phyloP scores from a whole-genome alignment of 1,140 invertebrate genomes.

The Zophobas morio region DNA sequence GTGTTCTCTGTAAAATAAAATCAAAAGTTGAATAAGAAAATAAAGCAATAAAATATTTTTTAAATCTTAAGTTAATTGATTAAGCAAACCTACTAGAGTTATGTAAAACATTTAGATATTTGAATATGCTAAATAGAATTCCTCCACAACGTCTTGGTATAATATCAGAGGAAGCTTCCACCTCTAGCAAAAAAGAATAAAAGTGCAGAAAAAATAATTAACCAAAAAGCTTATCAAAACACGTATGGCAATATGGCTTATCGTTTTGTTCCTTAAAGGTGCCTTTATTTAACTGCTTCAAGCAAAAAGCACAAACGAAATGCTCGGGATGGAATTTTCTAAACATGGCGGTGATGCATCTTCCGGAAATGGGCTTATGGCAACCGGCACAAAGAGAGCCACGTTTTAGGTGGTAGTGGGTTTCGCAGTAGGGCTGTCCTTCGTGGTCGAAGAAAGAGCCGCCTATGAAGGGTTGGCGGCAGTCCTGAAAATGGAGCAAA shows the following conservation, averaged over 20 bases:
- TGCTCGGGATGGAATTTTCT: conserved; percentile 99
- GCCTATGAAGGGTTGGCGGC: conserved; percentile 91
- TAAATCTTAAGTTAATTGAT: conserved; percentile 11
- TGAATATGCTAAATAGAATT: conserved; percentile 12
- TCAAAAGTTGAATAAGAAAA: no score
- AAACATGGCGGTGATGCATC: conserved; percentile 99
- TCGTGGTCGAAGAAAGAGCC: conserved; percentile 97
- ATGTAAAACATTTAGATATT: conserved; percentile 33
- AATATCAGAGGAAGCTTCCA: background rate
- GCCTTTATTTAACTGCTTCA: conserved; percentile 97
- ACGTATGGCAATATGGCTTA: conserved; percentile 97
- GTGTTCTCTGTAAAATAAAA: conserved; percentile 8
- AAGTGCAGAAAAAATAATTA: conserved; percentile 68
- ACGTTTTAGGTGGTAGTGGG: conserved; percentile 96
- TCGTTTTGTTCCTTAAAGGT: conserved; percentile 99
- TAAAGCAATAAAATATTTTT: no score
- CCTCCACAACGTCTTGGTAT: background rate
- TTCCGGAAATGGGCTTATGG: conserved; percentile 96
- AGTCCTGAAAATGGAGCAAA: conserved; percentile 79
- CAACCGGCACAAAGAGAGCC: conserved; percentile 98
- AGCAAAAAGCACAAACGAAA: conserved; percentile 98
- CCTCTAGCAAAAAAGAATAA: background rate
- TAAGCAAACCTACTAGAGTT: conserved; percentile 35
- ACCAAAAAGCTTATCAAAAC: conserved; percentile 97
- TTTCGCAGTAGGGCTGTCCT: conserved; percentile 97